A percentile compares a stretch with the other conserved stretches of the same genome.
Conservation (phyloP, 2,888 invertebrate genomes). For the Thecophora atra region DNA sequence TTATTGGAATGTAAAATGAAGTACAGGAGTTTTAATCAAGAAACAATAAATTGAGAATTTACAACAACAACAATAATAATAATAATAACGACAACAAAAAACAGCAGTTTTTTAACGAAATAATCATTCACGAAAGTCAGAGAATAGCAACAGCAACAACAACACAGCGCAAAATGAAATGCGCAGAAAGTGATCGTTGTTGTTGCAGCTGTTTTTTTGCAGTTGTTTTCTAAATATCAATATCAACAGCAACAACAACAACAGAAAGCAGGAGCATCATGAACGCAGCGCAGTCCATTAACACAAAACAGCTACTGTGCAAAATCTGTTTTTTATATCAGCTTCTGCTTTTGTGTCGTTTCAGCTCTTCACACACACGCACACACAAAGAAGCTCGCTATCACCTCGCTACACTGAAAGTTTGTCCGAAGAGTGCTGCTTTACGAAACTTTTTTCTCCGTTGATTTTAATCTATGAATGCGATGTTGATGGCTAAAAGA, state of each 20-base stretch:
- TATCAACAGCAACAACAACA: not conserved
- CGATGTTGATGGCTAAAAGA: not conserved
- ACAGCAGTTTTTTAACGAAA: not conserved
- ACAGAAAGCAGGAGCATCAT: not conserved
- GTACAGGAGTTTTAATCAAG: too few species aligned
- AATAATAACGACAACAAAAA: not conserved
- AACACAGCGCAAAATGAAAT: constrained; percentile 32
- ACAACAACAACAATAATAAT: constrained; percentile 16
- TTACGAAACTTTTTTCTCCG: constrained; percentile 7
- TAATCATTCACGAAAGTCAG: constrained; percentile 21
- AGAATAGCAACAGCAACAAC: constrained; percentile 14
- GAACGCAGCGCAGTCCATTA: constrained; percentile 40
- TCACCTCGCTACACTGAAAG: not conserved
- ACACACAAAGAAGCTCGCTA: constrained; percentile 21
- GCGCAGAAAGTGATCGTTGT: constrained; percentile 37
- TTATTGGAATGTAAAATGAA: too few species aligned
- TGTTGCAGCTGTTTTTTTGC: constrained; percentile 43
- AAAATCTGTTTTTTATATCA: constrained; percentile 27
- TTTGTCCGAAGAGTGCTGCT: not conserved
- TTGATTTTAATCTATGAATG: constrained; percentile 30
- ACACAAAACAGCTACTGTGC: constrained; percentile 49
- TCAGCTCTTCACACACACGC: constrained; percentile 25
- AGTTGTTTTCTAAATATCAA: constrained; percentile 42
- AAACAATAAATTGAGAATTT: constrained; percentile 18
- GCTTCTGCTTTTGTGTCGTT: constrained; percentile 7